Evolutionary conservation across 2,113 vertebrate genomes (phyloP).

Genomic region (Eudyptes chrysolophus): DNA sequence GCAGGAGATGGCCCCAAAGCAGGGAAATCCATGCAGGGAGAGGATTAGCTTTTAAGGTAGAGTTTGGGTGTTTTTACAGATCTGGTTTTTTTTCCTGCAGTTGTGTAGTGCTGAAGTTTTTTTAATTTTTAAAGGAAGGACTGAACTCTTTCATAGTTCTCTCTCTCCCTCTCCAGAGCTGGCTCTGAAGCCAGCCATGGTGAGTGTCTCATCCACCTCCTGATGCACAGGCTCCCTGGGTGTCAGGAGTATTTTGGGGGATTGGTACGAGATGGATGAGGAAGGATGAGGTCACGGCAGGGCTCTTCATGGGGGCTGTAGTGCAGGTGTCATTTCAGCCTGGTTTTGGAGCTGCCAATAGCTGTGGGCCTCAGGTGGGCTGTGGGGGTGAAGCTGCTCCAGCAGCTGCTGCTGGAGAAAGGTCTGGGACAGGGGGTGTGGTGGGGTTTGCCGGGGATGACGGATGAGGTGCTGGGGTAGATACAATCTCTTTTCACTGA

Average conservation of each 20-base stretch:
- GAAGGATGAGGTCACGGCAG: neutral
- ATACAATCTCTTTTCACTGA: neutral
- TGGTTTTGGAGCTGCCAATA: neutral
- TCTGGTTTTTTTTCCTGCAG: constrained; percentile 43
- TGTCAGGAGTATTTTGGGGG: neutral
- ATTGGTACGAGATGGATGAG: neutral
- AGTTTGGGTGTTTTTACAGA: constrained; percentile 33
- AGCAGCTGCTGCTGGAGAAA: neutral
- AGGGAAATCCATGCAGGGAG: constrained; percentile 22
- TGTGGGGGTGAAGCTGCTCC: neutral
- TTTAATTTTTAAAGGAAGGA: constrained; percentile 43
- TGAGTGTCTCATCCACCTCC: neutral
- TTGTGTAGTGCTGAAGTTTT: neutral
- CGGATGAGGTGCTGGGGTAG: neutral
- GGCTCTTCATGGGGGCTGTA: neutral
- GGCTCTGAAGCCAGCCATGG: neutral
- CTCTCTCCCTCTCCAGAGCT: neutral
- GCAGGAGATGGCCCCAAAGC: neutral
- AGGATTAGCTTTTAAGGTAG: neutral
- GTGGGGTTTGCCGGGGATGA: neutral
- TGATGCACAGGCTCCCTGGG: neutral
- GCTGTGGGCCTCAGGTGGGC: neutral
- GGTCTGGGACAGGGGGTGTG: neutral
- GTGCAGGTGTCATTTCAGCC: neutral
- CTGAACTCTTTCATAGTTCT: constrained; percentile 12